phyloP scores from a whole-genome alignment of 1,140 invertebrate species.

The Tachypleus tridentatus region DNA sequence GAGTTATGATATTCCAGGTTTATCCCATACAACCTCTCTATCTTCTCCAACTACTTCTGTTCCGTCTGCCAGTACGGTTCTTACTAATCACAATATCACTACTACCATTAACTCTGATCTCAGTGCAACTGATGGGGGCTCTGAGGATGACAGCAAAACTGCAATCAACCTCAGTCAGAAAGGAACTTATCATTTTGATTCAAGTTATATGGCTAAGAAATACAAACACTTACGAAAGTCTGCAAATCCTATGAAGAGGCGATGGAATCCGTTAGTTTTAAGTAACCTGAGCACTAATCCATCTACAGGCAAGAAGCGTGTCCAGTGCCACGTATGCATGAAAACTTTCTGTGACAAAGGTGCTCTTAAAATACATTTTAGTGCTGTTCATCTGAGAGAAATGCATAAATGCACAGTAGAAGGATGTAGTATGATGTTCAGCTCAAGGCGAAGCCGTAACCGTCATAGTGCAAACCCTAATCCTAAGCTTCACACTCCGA shows the following conservation, averaged over 20 bases:
- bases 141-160: constrained; percentile 24
- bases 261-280: constrained; percentile 80
- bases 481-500: constrained; percentile 93
- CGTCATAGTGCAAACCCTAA: constrained; percentile 96
- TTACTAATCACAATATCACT: no score
- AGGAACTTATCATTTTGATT: constrained; percentile 14
- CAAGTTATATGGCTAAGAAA: constrained; percentile 33
- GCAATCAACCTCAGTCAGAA: constrained; percentile 24
- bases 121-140: constrained; percentile 19
- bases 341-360: constrained; percentile 99
- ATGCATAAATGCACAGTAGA: constrained; percentile 99
- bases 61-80: no score
- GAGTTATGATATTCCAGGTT: constrained; percentile 31
- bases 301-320: constrained; percentile 84
- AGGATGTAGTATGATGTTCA: constrained; percentile 99
- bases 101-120: constrained; percentile 36
- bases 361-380: constrained; percentile 98
- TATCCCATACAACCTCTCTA: constrained; percentile 26
- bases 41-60: constrained; percentile 24
- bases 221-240: constrained; percentile 54
- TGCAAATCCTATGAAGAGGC: constrained; percentile 74
- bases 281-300: constrained; percentile 84
- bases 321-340: constrained; percentile 94
- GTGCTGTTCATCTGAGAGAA: constrained; percentile 93
- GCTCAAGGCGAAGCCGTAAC: constrained; percentile 86